phyloP scores from a whole-genome alignment of 1,140 invertebrate species.

The Diorhabda elongata region DNA sequence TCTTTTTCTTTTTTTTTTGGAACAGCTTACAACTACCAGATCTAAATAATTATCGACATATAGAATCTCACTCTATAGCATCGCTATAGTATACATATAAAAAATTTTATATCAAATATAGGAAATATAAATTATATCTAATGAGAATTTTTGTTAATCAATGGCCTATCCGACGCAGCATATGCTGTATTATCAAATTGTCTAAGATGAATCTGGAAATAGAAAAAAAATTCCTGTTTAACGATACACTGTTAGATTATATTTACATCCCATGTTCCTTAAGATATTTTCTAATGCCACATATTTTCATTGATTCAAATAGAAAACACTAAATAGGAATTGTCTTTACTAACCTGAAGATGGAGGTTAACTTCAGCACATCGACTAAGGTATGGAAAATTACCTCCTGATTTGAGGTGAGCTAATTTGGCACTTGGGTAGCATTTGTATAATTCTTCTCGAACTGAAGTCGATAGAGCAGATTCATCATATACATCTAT shows the following conservation, averaged over 20 bases:
- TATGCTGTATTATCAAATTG: slow-evolving; percentile 55
- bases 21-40: too few relatives aligned
- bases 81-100: too few relatives aligned
- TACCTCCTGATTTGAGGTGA: slow-evolving; percentile 83
- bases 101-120: too few relatives aligned
- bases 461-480: slow-evolving; percentile 69
- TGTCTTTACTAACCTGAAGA: slow-evolving; percentile 64
- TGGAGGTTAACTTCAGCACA: slow-evolving; percentile 88
- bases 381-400: slow-evolving; percentile 88
- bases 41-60: too few relatives aligned
- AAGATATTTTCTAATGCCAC: too few relatives aligned
- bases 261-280: too few relatives aligned
- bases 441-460: slow-evolving; percentile 82
- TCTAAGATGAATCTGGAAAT: slow-evolving; percentile 54
- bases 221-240: slow-evolving; percentile 12
- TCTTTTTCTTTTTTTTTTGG: too few relatives aligned
- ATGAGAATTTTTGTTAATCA: slow-evolving; percentile 20
- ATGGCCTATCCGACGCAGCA: slow-evolving; percentile 43
- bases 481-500: slow-evolving; percentile 90
- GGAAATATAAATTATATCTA: too few relatives aligned
- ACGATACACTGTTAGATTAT: too few relatives aligned
- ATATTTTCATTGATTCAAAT: too few relatives aligned
- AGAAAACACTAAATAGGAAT: too few relatives aligned
- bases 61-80: too few relatives aligned
- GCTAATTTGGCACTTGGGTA: slow-evolving; percentile 85